Conservation (phyloP, 2,113 vertebrate genomes). For the Riparia riparia region DNA sequence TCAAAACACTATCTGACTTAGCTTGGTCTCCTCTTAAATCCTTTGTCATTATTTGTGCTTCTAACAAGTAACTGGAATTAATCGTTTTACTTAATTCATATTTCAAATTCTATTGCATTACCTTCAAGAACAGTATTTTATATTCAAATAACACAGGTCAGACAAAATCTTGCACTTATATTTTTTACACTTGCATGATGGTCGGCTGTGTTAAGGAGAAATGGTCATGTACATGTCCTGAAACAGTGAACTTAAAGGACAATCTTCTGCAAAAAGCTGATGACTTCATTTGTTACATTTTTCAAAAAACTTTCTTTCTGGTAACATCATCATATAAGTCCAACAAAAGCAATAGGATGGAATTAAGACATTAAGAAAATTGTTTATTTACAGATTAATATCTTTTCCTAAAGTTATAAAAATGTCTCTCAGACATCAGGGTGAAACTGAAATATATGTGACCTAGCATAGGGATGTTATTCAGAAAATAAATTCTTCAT, state of each 20-base stretch:
- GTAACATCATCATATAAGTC: background rate
- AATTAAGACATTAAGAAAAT: background rate
- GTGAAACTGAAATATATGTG: background rate
- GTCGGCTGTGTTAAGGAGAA: background rate
- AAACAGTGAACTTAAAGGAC: background rate
- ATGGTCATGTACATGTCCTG: background rate
- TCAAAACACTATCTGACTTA: background rate
- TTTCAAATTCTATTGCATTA: background rate
- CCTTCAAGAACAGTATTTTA: background rate
- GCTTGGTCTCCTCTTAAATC: background rate
- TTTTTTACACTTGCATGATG: background rate
- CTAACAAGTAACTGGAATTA: background rate
- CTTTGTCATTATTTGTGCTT: slow-evolving; percentile 6
- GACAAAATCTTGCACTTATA: background rate
- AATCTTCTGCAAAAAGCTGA: background rate
- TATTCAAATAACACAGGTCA: background rate
- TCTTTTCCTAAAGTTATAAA: background rate
- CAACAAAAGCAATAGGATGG: background rate
- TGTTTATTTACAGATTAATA: background rate
- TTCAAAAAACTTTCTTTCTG: background rate
- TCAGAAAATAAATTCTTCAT: background rate
- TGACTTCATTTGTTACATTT: background rate
- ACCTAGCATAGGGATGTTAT: background rate
- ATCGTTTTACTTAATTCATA: background rate
- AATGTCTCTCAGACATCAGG: background rate